Base-by-base conservation (phyloP, 2,113 vertebrate genomes). In the Miniopterus natalensis region DNA sequence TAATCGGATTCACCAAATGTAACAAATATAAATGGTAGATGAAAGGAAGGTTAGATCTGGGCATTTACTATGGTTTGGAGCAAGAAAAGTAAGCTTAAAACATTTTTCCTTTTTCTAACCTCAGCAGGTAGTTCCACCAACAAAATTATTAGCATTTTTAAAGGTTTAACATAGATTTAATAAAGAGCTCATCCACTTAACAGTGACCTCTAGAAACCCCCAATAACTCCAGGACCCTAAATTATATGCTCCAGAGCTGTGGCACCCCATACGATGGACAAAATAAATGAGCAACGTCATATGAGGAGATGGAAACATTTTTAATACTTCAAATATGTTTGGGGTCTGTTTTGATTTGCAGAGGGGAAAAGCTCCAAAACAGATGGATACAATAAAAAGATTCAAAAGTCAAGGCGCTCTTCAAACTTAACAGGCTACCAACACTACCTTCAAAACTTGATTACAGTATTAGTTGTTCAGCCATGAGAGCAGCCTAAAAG, bases 51-150 rank as follows among this genome's bases (percentile, higher is more conserved):
- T 95, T 45, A 93, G 85, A 95, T 55, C 70, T 95, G 85, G 91
- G 75, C 92, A 88, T 91, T 96, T 92, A 90, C 92, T 96, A 93
- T 12, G 89, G 92, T 96, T 92, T 97, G 63, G 85, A 95, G 94
- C 71, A 90, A 95, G 90, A 66, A 89, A 93, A 84, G 31, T 7
- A 84, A 90, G 63, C 47, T 81, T 68, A 40, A 63, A 25, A 40
- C 25, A 55, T 89, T 71, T 79, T 57, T 6, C 47, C 47, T 7
- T 65, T 87, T 70, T 92, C 59, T 86, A 65, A 71, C 70, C 93
- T 97, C 55, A 89, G 86, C 70, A 89, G 74, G 86, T 57, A 66
- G 47, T 40, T 87, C 53, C 49, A 84, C 1, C 20, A 65, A 90
- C 91, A 87, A 20, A 91, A 77, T 74, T 70, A 91, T 68, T 68